Evolutionary conservation across 1,140 invertebrate species (phyloP), one percentile per base, ranked within the genome.

Genomic region (Lysiphlebus fabarum): DNA sequence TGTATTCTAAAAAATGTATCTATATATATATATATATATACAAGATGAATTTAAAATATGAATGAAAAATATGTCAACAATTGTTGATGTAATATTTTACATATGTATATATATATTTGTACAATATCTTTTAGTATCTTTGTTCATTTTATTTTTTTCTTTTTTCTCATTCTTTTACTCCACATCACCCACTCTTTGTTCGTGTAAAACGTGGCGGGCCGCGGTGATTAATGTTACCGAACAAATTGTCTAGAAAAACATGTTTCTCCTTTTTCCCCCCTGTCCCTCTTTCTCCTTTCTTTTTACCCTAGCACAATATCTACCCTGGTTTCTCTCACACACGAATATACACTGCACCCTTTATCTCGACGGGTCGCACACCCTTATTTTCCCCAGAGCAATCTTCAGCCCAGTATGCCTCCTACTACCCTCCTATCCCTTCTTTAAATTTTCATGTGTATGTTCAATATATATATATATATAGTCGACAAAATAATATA

Each of bases 171-270:
- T 53, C 60, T 51, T 3, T 47, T 26, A 61, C 40, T 63, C 63
- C 45, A 56, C 49, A 40, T 45, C 65, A 65, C 65, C 67, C 65
- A 33, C 49, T 12, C 49, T 38, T 33, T 33, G 34, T 51, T 51
- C 36, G 49, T 33, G 49, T 51, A 40, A 8, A 40, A 11, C 10
- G 38, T 7, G 38, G 38, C 7, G 65, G 65, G 63, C 59, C 49
- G 65, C 65, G 69, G 74, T 81, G 80, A 82, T 82, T 81, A 81
- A 82, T 82, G 79, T 81, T 78, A 73, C 76, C 73, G 76, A 82
- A 80, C 80, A 81, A 82, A 82, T 82, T 82, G 79, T 80, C 78
- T 80, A 80, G 79, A 82, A 81, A 82, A 82, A 82, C 78, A 81
- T 79, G 78, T 78, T 75, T 74, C 56, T 59, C 65, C n/a, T n/a